A percentile compares a stretch with the other conserved stretches of the same genome.
These are phyloP conservation scores for Lottia gigantea DNA, from an alignment of 2,888 invertebrate genomes.

Conservation along the genomic window DNA sequence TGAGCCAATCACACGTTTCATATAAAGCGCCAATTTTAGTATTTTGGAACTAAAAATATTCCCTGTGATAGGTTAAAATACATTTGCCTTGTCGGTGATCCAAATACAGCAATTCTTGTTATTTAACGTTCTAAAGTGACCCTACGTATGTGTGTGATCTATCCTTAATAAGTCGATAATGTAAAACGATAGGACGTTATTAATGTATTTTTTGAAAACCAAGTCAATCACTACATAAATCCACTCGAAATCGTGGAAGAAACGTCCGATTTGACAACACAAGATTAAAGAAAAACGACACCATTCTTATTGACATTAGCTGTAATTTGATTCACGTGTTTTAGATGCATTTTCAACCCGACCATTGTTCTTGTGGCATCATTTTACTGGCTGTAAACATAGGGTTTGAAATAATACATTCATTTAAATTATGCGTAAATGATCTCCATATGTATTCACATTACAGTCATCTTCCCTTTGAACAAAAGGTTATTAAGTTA, in stretches of 20 bases:
- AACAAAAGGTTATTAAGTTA: slow-evolving; percentile 10
- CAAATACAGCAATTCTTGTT: too few relatives aligned
- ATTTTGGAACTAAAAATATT: too few relatives aligned
- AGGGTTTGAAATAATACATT: slow-evolving; percentile 5
- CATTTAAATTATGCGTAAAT: slow-evolving; percentile 7
- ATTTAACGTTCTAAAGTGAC: too few relatives aligned
- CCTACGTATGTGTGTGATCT: too few relatives aligned
- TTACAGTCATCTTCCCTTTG: background rate
- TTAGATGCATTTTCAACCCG: slow-evolving; percentile 5
- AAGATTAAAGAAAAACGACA: background rate
- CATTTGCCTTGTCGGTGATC: too few relatives aligned
- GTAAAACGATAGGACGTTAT: background rate
- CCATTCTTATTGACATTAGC: background rate
- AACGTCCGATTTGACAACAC: background rate
- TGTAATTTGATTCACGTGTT: slow-evolving; percentile 1
- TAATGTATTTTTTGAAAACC: background rate
- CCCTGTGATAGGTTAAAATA: too few relatives aligned
- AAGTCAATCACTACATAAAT: background rate
- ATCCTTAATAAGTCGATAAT: too few relatives aligned
- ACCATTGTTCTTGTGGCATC: background rate
- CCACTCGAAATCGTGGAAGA: background rate
- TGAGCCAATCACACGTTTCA: too few relatives aligned
- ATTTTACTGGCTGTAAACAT: background rate
- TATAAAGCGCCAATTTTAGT: too few relatives aligned
- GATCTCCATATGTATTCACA: slow-evolving; percentile 1